Percentiles rank a stretch among this genome's conserved stretches.
These are phyloP conservation scores for Chrysemys picta DNA, from an alignment of 2,113 vertebrate genomes.

Conservation along the genomic window DNA sequence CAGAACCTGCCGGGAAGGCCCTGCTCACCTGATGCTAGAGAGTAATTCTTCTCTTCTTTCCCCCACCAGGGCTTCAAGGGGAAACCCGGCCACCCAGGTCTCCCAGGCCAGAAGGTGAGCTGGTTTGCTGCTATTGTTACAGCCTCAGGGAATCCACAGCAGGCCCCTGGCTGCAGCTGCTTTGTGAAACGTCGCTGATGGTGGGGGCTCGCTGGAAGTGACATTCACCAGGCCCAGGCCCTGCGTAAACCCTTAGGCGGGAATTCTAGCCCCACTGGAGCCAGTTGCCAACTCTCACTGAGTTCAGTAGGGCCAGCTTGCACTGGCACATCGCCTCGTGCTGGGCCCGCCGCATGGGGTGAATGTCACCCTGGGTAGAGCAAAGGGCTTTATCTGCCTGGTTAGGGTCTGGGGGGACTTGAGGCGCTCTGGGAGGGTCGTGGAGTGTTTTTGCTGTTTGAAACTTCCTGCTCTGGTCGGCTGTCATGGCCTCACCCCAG, in stretches of 20 bases:
- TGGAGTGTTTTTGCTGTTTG: background rate
- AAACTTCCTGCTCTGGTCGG: background rate
- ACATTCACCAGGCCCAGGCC: background rate
- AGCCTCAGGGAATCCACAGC: fast-evolving
- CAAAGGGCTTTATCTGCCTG: background rate
- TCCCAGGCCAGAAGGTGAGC: conserved; percentile 83
- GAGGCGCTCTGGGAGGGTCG: background rate
- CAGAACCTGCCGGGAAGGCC: no score
- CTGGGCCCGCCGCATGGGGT: background rate
- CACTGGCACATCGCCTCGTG: background rate
- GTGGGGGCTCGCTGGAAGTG: background rate
- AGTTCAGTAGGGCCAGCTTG: background rate
- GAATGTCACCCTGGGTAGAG: background rate
- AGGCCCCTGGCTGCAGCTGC: background rate
- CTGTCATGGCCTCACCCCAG: background rate
- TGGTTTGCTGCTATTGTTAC: background rate
- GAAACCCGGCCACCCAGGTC: conserved; percentile 84
- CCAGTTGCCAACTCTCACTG: background rate
- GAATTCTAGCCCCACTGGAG: background rate
- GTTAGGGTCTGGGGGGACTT: background rate
- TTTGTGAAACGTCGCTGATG: background rate
- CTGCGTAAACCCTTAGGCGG: background rate
- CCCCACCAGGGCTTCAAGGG: conserved; percentile 86
- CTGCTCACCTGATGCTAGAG: fast-evolving
- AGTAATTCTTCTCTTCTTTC: background rate